Evolutionary conservation across 23 tunicate species (phyloP).

Genomic region (Trididemnum miniatum): DNA sequence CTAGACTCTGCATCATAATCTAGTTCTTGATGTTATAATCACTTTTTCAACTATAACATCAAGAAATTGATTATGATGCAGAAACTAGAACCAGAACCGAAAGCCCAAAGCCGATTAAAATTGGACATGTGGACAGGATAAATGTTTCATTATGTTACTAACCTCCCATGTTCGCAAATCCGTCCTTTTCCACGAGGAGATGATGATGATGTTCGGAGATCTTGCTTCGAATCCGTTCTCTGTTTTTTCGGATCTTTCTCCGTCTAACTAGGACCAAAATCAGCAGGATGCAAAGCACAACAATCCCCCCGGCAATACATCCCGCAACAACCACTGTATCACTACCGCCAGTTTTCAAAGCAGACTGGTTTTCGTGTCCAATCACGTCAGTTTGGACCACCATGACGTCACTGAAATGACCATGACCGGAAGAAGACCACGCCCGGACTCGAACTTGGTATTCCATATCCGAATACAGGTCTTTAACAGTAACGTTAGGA

Average conservation of each 20-base stretch:
- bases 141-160: too few species aligned
- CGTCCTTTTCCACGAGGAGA: background rate
- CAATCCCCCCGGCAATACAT: conserved; percentile 3
- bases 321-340: conserved; percentile 21
- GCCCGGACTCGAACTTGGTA: conserved; percentile 68
- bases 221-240: background rate
- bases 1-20: too few species aligned
- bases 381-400: background rate
- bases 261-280: background rate
- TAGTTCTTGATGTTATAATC: too few species aligned
- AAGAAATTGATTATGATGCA: too few species aligned
- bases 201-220: background rate
- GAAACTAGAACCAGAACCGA: too few species aligned
- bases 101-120: too few species aligned
- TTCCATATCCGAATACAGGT: conserved; percentile 27
- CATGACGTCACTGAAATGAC: conserved; percentile 37
- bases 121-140: too few species aligned
- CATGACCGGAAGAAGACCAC: conserved; percentile 31
- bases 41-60: too few species aligned
- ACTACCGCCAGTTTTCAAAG: background rate
- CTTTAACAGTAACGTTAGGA: conserved; percentile 43
- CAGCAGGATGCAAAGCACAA: conserved; percentile 15
- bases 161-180: background rate
- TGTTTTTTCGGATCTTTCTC: background rate
- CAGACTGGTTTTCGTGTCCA: background rate